These are phyloP conservation scores for Epizoanthus fatuus DNA, from an alignment of 92 coral and sea anemone genomes.

Conservation along the genomic window DNA sequence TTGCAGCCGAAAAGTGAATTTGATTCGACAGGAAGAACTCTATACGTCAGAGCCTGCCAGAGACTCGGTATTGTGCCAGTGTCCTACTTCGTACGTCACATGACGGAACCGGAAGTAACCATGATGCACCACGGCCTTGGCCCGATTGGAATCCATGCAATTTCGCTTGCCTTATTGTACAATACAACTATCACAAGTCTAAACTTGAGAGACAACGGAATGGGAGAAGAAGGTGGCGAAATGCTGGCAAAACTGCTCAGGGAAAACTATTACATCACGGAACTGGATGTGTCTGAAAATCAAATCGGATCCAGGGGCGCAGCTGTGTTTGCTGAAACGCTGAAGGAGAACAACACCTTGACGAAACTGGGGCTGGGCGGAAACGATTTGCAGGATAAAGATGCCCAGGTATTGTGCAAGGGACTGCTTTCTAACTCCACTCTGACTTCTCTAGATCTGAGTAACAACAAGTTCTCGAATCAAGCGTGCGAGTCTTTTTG, in stretches of 20 bases:
- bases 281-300: conserved; percentile 86
- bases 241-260: conserved; percentile 82
- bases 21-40: conserved; percentile 84
- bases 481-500: conserved; percentile 76
- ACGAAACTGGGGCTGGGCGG: conserved; percentile 81
- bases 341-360: conserved; percentile 74
- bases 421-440: conserved; percentile 76
- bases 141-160: conserved; percentile 85
- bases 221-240: conserved; percentile 90
- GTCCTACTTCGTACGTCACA: conserved; percentile 92
- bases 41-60: conserved; percentile 87
- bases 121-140: conserved; percentile 96
- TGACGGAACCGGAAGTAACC: conserved; percentile 83
- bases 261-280: conserved; percentile 89
- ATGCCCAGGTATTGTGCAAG: conserved; percentile 71
- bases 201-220: conserved; percentile 91
- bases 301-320: conserved; percentile 70
- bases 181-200: conserved; percentile 85
- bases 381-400: conserved; percentile 78
- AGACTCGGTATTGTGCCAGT: conserved; percentile 93
- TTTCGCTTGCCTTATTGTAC: conserved; percentile 78
- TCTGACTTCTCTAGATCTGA: conserved; percentile 75
- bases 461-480: conserved; percentile 81
- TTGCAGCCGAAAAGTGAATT: conserved; percentile 74
- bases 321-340: conserved; percentile 79